These are phyloP conservation scores for Drosophila testacea DNA, from an alignment of 2,888 invertebrate species.

Conservation along the genomic window DNA sequence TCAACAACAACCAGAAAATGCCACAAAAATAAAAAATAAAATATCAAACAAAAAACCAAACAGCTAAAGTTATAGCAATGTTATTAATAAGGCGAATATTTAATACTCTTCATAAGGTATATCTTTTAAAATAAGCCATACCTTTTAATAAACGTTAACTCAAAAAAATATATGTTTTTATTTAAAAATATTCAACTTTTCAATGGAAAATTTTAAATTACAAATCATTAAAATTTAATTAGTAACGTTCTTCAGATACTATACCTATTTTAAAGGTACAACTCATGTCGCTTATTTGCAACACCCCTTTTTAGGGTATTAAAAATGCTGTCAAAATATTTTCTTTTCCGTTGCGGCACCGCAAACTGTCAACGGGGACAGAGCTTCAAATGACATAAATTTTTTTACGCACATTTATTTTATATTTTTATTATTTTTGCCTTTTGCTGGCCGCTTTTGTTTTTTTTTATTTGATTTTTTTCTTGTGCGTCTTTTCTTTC, in stretches of 20 bases:
- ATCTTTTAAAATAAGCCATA: background rate
- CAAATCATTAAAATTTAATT: no score
- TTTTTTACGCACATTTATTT: conserved; percentile 58
- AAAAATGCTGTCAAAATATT: conserved; percentile 71
- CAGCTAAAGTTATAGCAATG: background rate
- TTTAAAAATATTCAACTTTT: no score
- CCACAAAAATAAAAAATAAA: conserved; percentile 20
- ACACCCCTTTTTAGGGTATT: background rate
- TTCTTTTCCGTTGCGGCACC: conserved; percentile 60
- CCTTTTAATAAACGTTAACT: no score
- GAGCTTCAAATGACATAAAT: conserved; percentile 56
- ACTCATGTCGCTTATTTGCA: background rate
- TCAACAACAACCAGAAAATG: conserved; percentile 35
- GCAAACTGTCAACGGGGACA: conserved; percentile 52
- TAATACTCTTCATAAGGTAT: background rate
- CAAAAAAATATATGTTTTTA: no score
- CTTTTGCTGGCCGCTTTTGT: conserved; percentile 16
- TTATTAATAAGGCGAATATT: background rate
- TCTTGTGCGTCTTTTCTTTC: background rate
- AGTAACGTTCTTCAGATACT: no score
- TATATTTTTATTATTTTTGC: conserved; percentile 43
- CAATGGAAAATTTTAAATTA: no score
- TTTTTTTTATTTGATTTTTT: conserved; percentile 41
- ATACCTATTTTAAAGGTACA: background rate
- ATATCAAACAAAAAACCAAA: conserved; percentile 8